Conservation (phyloP, 2,888 invertebrate genomes). For the Hoplodrina blanda region DNA sequence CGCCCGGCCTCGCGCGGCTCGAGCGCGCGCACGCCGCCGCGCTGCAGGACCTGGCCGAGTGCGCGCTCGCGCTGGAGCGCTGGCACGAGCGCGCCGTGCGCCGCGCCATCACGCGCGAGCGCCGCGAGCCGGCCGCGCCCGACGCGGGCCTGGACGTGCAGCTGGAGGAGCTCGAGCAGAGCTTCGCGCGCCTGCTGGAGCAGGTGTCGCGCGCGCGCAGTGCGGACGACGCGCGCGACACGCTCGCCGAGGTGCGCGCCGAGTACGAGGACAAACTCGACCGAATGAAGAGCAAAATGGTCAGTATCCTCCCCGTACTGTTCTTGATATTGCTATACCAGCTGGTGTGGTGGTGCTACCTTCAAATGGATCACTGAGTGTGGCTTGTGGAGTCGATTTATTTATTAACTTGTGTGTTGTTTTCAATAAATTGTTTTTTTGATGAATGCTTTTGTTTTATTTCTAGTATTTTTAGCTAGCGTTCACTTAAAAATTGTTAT, state of each 20-base stretch:
- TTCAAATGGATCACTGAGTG: conserved; percentile 81
- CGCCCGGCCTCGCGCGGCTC: conserved; percentile 77
- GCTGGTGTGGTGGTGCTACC: conserved; percentile 88
- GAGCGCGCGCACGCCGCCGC: conserved; percentile 83
- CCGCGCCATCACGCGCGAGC: conserved; percentile 70
- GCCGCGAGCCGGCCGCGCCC: conserved; percentile 67
- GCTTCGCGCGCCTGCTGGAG: conserved; percentile 70
- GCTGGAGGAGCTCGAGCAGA: conserved; percentile 82
- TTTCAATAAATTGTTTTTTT: conserved; percentile 79
- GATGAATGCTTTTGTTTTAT: conserved; percentile 85
- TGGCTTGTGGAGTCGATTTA: conserved; percentile 77
- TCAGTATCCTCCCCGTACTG: conserved; percentile 90
- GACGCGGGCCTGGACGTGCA: conserved; percentile 82
- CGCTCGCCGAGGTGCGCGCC: conserved; percentile 90
- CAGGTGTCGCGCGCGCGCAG: conserved; percentile 78
- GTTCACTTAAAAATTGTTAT: conserved; percentile 76
- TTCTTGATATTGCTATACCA: conserved; percentile 87
- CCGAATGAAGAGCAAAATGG: conserved; percentile 95
- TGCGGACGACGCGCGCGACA: conserved; percentile 75
- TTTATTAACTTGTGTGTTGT: conserved; percentile 70
- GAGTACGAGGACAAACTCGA: conserved; percentile 94
- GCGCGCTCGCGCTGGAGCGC: conserved; percentile 81
- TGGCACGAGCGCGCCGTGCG: conserved; percentile 84
- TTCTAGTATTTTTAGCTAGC: conserved; percentile 71
- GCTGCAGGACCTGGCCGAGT: conserved; percentile 84